Evolutionary conservation across 1,140 invertebrate species (phyloP), one percentile per base, ranked within the genome.

Genomic region (Philopotamus ludificatus): DNA sequence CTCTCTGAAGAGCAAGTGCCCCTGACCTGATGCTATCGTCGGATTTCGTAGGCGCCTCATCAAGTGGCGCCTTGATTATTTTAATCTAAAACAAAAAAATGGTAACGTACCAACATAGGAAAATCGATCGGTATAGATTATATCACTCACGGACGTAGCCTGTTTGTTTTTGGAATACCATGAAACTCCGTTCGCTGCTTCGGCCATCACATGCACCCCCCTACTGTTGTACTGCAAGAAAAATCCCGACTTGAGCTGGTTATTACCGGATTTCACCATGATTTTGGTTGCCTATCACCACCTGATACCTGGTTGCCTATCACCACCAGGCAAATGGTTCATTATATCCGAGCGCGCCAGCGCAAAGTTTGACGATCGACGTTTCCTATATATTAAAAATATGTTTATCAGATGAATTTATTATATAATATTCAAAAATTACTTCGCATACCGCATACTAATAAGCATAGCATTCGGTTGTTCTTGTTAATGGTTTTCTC

Each of bases 11-110:
- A 25, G 97, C 97, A 47, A 99, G 81, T 3, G 95, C 94, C n/a
- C 99, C 79, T 34, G 79, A 81, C 53, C 78, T 77, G 39, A 92
- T 92, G 25, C 92, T 93, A 79, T 99, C 97, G 78, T 99, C 97
- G 70, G 93, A 96, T 78, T 99, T 97, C 45, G 97, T 99, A 50
- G 97, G 98, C 93, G 99, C 99, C 82, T 97, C 92, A 74, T 99
- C 98, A 99, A 9, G 98, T 99, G 55, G 98, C 98, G 62, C 97
- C 97, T 83, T 99, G 97, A 81, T 99, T 99, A 78, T 98, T 99
- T n/a, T 99, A 82, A 51, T 97, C 94, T 81, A 65, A 72, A 55
- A 8, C 41, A 60, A 60, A 20, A 47, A 47, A 8, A 42, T 15
- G 8, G 18, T 9, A 47, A 47, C 10, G 15, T 16, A 47, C 44